These are phyloP conservation scores for Nibea coibor DNA, from an alignment of 2,113 vertebrate species.

Conservation along the genomic window DNA sequence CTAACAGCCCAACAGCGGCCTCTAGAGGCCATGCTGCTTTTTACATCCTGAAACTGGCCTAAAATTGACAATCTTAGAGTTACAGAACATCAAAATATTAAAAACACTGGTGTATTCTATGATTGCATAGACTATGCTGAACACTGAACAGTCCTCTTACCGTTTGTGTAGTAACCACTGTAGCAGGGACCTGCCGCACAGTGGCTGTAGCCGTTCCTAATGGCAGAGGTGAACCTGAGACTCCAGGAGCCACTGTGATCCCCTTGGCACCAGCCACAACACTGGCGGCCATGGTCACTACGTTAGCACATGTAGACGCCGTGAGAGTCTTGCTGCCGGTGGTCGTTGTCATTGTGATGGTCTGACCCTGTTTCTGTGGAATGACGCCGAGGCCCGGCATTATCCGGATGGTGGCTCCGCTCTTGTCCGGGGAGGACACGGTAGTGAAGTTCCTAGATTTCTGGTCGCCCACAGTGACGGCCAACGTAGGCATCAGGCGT, in stretches of 20 bases:
- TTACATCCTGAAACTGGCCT: neutral
- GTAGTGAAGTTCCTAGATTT: conserved; percentile 89
- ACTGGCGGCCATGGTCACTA: conserved; percentile 87
- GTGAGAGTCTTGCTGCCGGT: conserved; percentile 83
- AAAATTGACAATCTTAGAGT: neutral
- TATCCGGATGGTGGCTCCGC: conserved; percentile 92
- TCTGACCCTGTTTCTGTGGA: conserved; percentile 91
- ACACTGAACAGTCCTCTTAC: conserved; percentile 79
- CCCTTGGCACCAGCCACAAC: conserved; percentile 88
- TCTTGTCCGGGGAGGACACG: conserved; percentile 88
- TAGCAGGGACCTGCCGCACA: conserved; percentile 92
- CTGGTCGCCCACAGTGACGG: conserved; percentile 91
- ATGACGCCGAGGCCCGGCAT: conserved; percentile 95
- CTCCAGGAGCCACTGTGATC: conserved; percentile 86
- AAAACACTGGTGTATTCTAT: neutral
- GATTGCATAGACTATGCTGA: no score
- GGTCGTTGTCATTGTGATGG: conserved; percentile 89
- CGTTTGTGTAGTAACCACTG: conserved; percentile 91
- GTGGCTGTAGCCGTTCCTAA: conserved; percentile 88
- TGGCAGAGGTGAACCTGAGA: conserved; percentile 85
- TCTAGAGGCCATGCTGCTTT: conserved; percentile 1
- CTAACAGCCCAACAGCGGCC: neutral
- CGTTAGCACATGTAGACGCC: conserved; percentile 78
- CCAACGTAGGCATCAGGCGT: conserved; percentile 95
- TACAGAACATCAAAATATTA: neutral